Base-by-base conservation (phyloP, 2,113 vertebrate species). In the Aramus guarauna region DNA sequence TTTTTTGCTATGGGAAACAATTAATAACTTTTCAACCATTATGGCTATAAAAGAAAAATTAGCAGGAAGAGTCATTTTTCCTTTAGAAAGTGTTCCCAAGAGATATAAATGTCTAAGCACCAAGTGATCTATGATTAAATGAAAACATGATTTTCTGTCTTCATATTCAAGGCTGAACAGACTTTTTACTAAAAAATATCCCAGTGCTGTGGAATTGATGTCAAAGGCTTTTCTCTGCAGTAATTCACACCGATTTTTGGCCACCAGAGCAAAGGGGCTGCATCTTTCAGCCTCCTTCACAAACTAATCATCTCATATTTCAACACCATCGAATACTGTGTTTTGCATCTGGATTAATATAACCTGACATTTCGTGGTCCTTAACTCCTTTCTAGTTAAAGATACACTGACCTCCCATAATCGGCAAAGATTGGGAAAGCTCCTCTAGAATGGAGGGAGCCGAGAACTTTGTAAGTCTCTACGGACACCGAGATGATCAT, bases 311-410 rank as follows among this genome's bases (percentile, higher is more conserved):
- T 90, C 95, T 95, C 82, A 18, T 92, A 97, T 98, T 98, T 99
- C 99, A 99, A 98, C 99, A 98, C 98, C 97, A 95, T 94, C 92
- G 72, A 99, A 99, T 99, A 98, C 78, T 73, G 72, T 69, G 85
- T n/a, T 92, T 50, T 95, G 95, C 58, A 53, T 79, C 86, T 85
- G 91, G 45, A 78, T 56, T 53, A 85, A 96, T 95, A 94, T 34
- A 95, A 83, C 79, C 90, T 97, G 97, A 97, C 97, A 97, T 97
- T 97, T 97, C 85, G 68, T 2, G 43, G 92, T 62, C 94, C 90
- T 96, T 87, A 91, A 37, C 71, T 97, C 80, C 79, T 88, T 63
- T 89, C 94, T 81, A 96, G 94, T 90, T 95, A 81, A 60, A 75
- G 69, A 74, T n/a, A 85, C 86, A 30, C 56, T 19, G 90, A 95